Evolutionary conservation across 2,888 invertebrate species (phyloP), one percentile per base, ranked within the genome.

Genomic region (Spisula solida): DNA sequence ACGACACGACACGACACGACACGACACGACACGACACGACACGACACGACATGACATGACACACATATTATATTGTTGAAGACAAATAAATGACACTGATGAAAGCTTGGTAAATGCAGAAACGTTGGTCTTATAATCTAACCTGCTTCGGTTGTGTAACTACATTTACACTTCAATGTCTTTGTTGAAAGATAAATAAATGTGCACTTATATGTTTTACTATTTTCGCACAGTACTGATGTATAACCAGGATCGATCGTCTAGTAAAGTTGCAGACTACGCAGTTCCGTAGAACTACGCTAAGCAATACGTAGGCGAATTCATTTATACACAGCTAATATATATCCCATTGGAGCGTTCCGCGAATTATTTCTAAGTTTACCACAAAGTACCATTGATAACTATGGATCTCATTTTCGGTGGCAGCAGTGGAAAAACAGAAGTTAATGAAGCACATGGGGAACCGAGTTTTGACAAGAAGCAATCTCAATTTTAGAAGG

Each of bases 381-480:
- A 60, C 47, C 66, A 41, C 70, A n/a, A 66, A 41, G 70, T 82
- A 66, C 66, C 70, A 47, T 41, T 47, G 48, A 34, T 12, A 82
- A 47, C 47, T n/a, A 75, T 75, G 75, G 75, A 31, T 75, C 75
- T 75, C 75, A 75, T 75, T 75, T 75, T 75, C 31, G 29, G 18
- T 14, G 75, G 75, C 75, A 25, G 29, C 34, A 18, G 10, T 18
- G 75, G 18, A 12, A 75, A 75, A 75, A 75, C 31, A 14, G 66
- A 82, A 82, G 25, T 82, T 66, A 82, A 66, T 82, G 70, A 41
- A 82, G 25, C 47, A 41, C 70, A n/a, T 41, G 41, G 70, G 82
- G 48, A 82, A 66, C 66, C 66, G n/a, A 41, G 82, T 82, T 75
- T 82, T 82, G 82, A 82, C 82, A 82, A n/a, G 82, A 16, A 70